phyloP scores from a whole-genome alignment of 2,888 invertebrate genomes.

The Trachelus stipa region DNA sequence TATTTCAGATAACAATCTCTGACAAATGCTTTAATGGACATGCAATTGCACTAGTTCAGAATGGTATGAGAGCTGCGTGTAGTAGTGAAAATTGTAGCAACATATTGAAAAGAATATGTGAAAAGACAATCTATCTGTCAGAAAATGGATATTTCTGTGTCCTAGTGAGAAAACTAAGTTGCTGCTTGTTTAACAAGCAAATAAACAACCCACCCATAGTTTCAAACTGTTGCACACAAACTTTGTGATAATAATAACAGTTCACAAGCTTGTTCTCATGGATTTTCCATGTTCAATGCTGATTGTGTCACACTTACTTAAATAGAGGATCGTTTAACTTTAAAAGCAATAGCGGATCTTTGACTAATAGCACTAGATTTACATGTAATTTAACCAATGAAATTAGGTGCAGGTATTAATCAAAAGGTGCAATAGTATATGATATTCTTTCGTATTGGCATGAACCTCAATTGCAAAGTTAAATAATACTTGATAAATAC shows the following conservation, averaged over 20 bases:
- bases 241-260: slow-evolving; percentile 40
- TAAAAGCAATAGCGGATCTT: slow-evolving; percentile 31
- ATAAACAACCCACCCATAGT: slow-evolving; percentile 41
- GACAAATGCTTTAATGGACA: too few relatives aligned
- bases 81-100: slow-evolving; percentile 27
- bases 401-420: slow-evolving; percentile 26
- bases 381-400: slow-evolving; percentile 38
- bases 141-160: slow-evolving; percentile 38
- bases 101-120: slow-evolving; percentile 34
- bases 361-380: slow-evolving; percentile 33
- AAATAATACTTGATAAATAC: neutral
- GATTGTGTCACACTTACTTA: slow-evolving; percentile 28
- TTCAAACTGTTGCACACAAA: slow-evolving; percentile 32
- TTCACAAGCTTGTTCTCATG: slow-evolving; percentile 30
- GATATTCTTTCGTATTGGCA: slow-evolving; percentile 30
- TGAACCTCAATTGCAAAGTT: slow-evolving; percentile 16
- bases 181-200: slow-evolving; percentile 41
- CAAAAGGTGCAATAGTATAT: slow-evolving; percentile 29
- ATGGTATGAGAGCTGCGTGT: too few relatives aligned
- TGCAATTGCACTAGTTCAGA: too few relatives aligned
- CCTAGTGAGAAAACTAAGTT: slow-evolving; percentile 40
- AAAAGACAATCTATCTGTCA: slow-evolving; percentile 34
- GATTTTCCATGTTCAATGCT: slow-evolving; percentile 30
- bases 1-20: slow-evolving; percentile 39
- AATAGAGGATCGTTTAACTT: slow-evolving; percentile 28